Evolutionary conservation across 2,888 invertebrate genomes (phyloP).

Genomic region (Scaptomyza cyrtandrae): DNA sequence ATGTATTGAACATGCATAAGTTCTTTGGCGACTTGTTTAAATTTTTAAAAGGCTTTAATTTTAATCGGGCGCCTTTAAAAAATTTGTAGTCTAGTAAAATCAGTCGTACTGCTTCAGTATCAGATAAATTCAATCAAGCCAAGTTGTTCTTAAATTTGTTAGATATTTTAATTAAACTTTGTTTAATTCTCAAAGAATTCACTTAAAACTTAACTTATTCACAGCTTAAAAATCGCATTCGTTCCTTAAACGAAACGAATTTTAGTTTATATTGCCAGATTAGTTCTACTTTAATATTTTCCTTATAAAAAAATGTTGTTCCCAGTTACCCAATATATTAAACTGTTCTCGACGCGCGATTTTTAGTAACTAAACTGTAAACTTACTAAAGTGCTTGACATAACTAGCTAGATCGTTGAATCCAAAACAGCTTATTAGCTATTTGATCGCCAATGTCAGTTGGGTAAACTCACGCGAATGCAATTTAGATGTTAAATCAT

Average conservation of each 20-base stretch:
- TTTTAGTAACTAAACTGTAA: slow-evolving; percentile 45
- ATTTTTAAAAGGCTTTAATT: too few relatives aligned
- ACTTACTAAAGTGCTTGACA: slow-evolving; percentile 29
- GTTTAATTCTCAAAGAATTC: neutral
- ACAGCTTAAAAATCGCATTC: neutral
- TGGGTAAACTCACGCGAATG: slow-evolving; percentile 33
- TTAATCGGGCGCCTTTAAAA: too few relatives aligned
- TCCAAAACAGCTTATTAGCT: slow-evolving; percentile 82
- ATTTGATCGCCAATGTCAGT: slow-evolving; percentile 39
- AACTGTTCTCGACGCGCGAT: slow-evolving; percentile 41
- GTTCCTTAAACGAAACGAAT: neutral
- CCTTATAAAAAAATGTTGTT: neutral
- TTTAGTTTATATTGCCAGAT: neutral
- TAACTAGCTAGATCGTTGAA: slow-evolving; percentile 70
- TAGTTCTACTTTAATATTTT: too few relatives aligned
- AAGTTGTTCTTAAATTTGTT: too few relatives aligned
- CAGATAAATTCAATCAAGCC: too few relatives aligned
- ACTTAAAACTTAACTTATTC: too few relatives aligned
- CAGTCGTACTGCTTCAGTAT: too few relatives aligned
- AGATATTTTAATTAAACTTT: too few relatives aligned
- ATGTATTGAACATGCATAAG: too few relatives aligned
- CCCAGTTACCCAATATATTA: slow-evolving; percentile 2
- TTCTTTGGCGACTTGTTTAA: neutral
- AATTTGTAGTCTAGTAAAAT: too few relatives aligned
- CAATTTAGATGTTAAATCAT: slow-evolving; percentile 35